Percentiles rank a stretch among this genome's conserved stretches.
Evolutionary conservation across 1,140 invertebrate species (phyloP).

Genomic region (Ruditapes philippinarum): DNA sequence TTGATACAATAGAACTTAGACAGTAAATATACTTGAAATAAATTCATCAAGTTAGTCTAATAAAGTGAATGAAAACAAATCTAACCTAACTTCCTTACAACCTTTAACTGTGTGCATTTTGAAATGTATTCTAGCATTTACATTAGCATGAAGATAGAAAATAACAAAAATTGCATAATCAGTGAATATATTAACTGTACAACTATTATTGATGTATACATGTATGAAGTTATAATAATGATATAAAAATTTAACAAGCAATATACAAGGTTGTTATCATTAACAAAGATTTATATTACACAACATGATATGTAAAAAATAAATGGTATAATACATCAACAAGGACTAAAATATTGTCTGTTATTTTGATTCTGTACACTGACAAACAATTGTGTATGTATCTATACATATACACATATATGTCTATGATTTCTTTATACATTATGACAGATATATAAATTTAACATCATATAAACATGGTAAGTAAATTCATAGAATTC

Average conservation of each 20-base stretch:
- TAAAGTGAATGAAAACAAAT: too few species aligned
- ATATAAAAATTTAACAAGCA: background rate
- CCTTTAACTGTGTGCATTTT: too few species aligned
- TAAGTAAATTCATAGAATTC: too few species aligned
- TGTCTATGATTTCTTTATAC: background rate
- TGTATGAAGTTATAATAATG: background rate
- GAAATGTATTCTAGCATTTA: too few species aligned
- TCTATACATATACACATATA: background rate
- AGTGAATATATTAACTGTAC: background rate
- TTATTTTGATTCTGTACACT: background rate
- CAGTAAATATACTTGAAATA: too few species aligned
- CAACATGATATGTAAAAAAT: slow-evolving; percentile 4
- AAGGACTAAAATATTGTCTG: background rate
- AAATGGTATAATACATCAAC: background rate
- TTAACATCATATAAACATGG: too few species aligned
- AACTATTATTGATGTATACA: background rate
- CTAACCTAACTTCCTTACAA: too few species aligned
- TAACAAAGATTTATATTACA: background rate
- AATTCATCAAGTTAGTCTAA: too few species aligned
- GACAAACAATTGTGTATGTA: background rate
- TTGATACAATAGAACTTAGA: too few species aligned
- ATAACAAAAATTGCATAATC: background rate
- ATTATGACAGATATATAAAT: too few species aligned
- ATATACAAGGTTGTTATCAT: background rate
- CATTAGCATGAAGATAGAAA: too few species aligned